phyloP scores from a whole-genome alignment of 1,140 invertebrate species.

The Drosophila busckii region DNA sequence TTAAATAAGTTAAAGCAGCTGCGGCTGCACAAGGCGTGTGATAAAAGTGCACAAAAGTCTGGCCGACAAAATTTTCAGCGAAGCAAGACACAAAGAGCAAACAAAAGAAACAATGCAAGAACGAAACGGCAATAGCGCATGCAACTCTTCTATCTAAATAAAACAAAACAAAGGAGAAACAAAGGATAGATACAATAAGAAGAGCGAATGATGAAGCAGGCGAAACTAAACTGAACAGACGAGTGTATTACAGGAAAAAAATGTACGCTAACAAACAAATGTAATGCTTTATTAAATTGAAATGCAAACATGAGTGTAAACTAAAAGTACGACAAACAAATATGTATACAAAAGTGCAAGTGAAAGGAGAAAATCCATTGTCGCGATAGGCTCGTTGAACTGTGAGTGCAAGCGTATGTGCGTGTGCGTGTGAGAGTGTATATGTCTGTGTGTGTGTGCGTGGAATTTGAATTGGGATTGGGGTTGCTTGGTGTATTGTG shows the following conservation, averaged over 20 bases:
- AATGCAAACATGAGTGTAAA: conserved; percentile 1
- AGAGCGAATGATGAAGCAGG: conserved; percentile 51
- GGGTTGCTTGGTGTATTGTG: conserved; percentile 70
- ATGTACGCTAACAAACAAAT: conserved; percentile 4
- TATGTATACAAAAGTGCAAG: conserved; percentile 25
- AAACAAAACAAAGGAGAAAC: conserved; percentile 75
- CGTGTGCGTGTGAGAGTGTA: conserved; percentile 6
- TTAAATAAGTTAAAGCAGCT: neutral
- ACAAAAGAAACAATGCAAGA: conserved; percentile 58
- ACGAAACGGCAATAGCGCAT: conserved; percentile 45
- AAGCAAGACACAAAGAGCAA: conserved; percentile 47
- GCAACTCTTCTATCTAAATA: conserved; percentile 64
- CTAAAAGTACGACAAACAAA: conserved; percentile 8
- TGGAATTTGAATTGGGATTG: conserved; percentile 55
- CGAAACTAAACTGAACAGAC: conserved; percentile 58
- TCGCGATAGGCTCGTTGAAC: conserved; percentile 31
- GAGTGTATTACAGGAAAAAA: conserved; percentile 28
- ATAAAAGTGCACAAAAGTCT: conserved; percentile 26
- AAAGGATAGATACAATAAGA: conserved; percentile 73
- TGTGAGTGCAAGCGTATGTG: conserved; percentile 24
- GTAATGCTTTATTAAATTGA: conserved; percentile 4
- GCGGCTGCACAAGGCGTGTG: neutral
- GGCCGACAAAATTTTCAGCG: conserved; percentile 42
- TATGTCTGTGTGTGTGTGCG: conserved; percentile 35
- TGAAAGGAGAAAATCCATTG: conserved; percentile 56